Percentiles rank a stretch among this genome's conserved stretches.
These are phyloP conservation scores for Chalcis sispes DNA, from an alignment of 2,888 invertebrate species.

Conservation along the genomic window DNA sequence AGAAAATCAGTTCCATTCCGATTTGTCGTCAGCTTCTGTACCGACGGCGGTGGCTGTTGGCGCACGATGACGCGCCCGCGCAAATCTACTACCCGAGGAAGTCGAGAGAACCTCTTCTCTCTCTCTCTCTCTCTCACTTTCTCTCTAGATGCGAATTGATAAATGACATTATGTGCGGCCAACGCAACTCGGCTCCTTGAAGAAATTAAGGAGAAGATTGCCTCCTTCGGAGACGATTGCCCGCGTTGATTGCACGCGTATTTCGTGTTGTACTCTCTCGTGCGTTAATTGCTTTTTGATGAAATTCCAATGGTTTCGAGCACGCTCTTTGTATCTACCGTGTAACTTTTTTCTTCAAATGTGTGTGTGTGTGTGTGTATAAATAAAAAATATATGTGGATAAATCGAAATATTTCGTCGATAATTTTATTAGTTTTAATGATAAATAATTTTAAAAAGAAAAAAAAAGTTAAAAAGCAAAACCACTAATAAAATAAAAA, in stretches of 20 bases:
- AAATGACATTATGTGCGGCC: conserved; percentile 35
- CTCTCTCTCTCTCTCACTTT: background rate
- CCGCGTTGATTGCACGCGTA: background rate
- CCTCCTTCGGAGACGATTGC: conserved; percentile 18
- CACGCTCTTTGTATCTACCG: too few species aligned
- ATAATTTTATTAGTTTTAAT: too few species aligned
- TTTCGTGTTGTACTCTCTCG: background rate
- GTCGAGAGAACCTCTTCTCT: background rate
- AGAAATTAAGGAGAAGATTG: background rate
- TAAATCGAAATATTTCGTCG: too few species aligned
- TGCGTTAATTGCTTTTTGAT: conserved; percentile 34
- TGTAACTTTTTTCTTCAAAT: too few species aligned
- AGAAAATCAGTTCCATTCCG: conserved; percentile 56
- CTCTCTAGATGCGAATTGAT: conserved; percentile 44
- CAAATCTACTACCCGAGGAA: conserved; percentile 55
- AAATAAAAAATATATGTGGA: too few species aligned
- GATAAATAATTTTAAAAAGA: too few species aligned
- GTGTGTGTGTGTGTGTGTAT: too few species aligned
- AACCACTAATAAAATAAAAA: too few species aligned
- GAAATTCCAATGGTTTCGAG: too few species aligned
- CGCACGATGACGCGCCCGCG: conserved; percentile 14
- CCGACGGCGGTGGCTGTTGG: background rate
- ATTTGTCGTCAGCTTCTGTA: conserved; percentile 18
- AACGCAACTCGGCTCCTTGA: background rate
- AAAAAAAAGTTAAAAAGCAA: too few species aligned